Evolutionary conservation across 2,888 invertebrate genomes (phyloP).

Genomic region (Rhabditoides inermis): DNA sequence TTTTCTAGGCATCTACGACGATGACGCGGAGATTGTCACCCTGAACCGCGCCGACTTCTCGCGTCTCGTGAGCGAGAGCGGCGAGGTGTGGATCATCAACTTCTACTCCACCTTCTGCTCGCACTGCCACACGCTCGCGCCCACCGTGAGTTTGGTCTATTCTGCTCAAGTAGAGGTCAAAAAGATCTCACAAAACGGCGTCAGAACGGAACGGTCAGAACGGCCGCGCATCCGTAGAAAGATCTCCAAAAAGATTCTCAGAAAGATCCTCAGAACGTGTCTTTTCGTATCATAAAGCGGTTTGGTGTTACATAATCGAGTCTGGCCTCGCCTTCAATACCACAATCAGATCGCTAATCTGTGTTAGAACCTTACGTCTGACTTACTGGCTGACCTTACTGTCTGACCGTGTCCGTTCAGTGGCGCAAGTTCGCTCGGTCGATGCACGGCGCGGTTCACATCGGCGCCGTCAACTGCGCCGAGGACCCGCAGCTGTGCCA

Average conservation of each 20-base stretch:
- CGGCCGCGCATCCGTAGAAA: background rate
- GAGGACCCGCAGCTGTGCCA: constrained; percentile 73
- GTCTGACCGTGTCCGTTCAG: constrained; percentile 51
- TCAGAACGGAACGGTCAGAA: background rate
- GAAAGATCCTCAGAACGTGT: too few species aligned
- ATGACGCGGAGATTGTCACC: constrained; percentile 73
- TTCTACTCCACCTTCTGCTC: constrained; percentile 79
- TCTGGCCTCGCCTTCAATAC: too few species aligned
- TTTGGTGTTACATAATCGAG: too few species aligned
- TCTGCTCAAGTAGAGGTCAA: too few species aligned
- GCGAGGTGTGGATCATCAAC: constrained; percentile 73
- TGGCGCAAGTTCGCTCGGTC: constrained; percentile 73
- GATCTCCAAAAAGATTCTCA: background rate
- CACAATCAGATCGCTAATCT: too few species aligned
- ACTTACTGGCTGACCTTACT: background rate
- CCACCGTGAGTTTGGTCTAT: constrained; percentile 59
- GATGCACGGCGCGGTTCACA: constrained; percentile 70
- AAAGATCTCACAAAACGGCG: too few species aligned
- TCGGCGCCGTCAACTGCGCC: constrained; percentile 80
- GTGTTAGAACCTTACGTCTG: too few species aligned
- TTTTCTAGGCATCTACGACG: constrained; percentile 66
- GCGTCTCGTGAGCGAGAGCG: constrained; percentile 56
- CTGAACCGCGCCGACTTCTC: constrained; percentile 68
- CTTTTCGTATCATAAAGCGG: too few species aligned
- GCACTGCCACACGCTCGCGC: constrained; percentile 74